Base-by-base conservation (phyloP, 2,113 vertebrate genomes). In the Bambusicola thoracicus region DNA sequence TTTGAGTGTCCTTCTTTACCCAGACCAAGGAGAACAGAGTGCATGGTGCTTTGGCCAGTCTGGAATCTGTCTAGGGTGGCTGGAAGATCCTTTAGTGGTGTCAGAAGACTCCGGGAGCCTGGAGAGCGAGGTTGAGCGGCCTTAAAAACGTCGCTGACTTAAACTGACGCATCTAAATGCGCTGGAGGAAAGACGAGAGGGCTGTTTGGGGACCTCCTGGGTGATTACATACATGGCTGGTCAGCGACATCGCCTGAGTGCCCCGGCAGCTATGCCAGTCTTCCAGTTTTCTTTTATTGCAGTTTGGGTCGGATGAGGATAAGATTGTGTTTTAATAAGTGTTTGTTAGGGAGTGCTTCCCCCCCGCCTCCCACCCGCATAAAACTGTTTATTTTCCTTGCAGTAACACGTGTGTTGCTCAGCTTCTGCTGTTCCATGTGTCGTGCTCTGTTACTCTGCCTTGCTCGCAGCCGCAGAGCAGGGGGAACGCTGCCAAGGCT, bases 391-490 rank as follows among this genome's bases (percentile, higher is more conserved):
- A 38, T 85, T 95, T 89, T 89, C 59, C 55, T 91, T 48, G 75
- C 91, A 92, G 84, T n/a, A 48, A 87, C 74, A 81, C 25, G 14
- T 90, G 89, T 1, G 0, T 69, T 0, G 6, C 44, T 87, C 78
- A 68, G 87, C 86, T 94, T 89, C 89, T 96, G 92, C 22, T 87
- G 49, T 72, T 94, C 91, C 80, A 63, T 89, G 84, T 95, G 91
- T 87, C n/a, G 5, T 66, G 87, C 92, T 85, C 92, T 18, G 41
- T 79, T 84, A 38, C 56, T 68, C 66, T 3, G 1, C 51, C 77
- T 75, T 7, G 5, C 75, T 81, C 2, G 0, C 77, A 94, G 92
- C 81, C 30, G 6, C 56, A 15, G 90, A 90, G 91, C 16, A 1
- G 58, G 70, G 58, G 91, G 77, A 94, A 32, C 1, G 1, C 84